Base-by-base conservation (phyloP, 2,113 vertebrate species). In the Eublepharis macularius region DNA sequence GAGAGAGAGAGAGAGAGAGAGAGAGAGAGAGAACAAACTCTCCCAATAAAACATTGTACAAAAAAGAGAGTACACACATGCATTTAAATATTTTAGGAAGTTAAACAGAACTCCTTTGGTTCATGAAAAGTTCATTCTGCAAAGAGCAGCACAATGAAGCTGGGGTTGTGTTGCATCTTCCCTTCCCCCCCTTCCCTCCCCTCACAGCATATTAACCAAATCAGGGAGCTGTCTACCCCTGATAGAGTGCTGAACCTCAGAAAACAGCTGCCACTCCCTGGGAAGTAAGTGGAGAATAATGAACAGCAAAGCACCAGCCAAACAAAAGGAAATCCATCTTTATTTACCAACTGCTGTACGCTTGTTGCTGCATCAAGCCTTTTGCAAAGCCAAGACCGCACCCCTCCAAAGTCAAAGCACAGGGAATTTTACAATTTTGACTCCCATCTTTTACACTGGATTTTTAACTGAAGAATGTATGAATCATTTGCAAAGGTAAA, bases 261-360 rank as follows among this genome's bases (percentile, higher is more conserved):
- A 97, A n/a, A 96, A 98, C 98, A 98, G 98, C 97, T 98, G 98
- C 97, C 95, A 96, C 98, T 97, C 97, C 97, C 97, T 97, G 86
- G 97, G 98, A 98, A 93, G 96, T 96, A 98, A 98, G 93, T 96
- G 94, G 96, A 97, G 97, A 98, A 97, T 96, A 98, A 98, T 97
- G 97, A 97, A 97, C 93, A 90, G 94, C 95, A 94, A 86, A 96
- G 94, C 95, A 91, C 94, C 96, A 96, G 95, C 93, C 95, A 87
- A 96, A 97, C 96, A 97, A 97, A 97, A 94, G 95, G 97, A 96
- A 97, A 98, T 98, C 97, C 97, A 98, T 99, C 98, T 98, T 96
- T 97, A 98, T 96, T 97, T 97, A 94, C 98, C 97, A 97, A 97
- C 97, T 98, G 97, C 97, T 96, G 93, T 96, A 94, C 81, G 93